phyloP scores from a whole-genome alignment of 2,888 invertebrate species.

The Papilio demoleus region DNA sequence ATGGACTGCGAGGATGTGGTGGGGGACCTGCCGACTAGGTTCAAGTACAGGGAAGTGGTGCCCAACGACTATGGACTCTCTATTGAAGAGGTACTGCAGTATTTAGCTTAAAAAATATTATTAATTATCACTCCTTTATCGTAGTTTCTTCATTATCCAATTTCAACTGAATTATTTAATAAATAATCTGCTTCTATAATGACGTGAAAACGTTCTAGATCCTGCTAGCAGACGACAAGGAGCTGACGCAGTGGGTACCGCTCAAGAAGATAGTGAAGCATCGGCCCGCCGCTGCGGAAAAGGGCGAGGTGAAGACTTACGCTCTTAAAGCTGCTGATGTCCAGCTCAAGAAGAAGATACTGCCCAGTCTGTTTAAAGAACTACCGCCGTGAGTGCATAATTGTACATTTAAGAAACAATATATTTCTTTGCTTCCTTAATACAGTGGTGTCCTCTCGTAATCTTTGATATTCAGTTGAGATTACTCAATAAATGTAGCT shows the following conservation, averaged over 20 bases:
- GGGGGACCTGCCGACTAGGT: constrained; percentile 94
- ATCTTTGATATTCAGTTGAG: no score
- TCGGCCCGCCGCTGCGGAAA: constrained; percentile 90
- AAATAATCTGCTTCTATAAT: no score
- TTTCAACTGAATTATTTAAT: no score
- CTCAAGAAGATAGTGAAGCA: constrained; percentile 93
- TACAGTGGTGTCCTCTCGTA: no score
- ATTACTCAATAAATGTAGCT: no score
- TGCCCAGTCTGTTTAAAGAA: constrained; percentile 89
- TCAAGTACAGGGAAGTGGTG: constrained; percentile 94
- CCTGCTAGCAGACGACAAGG: constrained; percentile 94
- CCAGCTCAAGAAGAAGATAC: constrained; percentile 89
- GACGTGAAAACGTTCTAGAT: no score
- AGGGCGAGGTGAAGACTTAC: constrained; percentile 90
- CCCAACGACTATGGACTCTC: constrained; percentile 96
- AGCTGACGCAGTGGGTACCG: constrained; percentile 97
- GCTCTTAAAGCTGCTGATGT: constrained; percentile 88
- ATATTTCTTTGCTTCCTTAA: no score
- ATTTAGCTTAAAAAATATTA: no score
- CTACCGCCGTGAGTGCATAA: constrained; percentile 63
- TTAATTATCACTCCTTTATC: no score
- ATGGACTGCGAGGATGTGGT: constrained; percentile 98
- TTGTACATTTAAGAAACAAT: no score
- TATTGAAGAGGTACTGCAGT: constrained; percentile 88
- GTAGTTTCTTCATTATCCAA: no score